Conservation (phyloP, 2,888 invertebrate genomes). For the Poecilus cupreus region DNA sequence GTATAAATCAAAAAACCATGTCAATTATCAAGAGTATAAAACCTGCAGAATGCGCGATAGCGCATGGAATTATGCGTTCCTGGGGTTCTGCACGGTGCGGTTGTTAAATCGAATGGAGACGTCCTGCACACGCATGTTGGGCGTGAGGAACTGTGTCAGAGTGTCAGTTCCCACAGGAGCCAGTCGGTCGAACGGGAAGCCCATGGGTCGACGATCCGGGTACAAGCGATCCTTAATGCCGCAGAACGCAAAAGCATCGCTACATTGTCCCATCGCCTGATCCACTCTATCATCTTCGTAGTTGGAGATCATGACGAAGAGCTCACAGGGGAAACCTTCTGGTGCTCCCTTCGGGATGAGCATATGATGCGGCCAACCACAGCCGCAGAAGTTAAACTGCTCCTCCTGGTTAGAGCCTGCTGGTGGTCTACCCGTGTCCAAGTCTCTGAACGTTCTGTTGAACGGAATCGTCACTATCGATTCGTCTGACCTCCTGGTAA, state of each 20-base stretch:
- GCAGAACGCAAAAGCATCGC: conserved; percentile 86
- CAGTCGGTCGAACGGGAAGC: conserved; percentile 86
- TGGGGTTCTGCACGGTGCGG: conserved; percentile 68
- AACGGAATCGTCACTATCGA: conserved; percentile 90
- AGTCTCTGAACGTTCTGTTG: conserved; percentile 85
- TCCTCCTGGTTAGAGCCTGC: conserved; percentile 73
- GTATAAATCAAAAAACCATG: no score
- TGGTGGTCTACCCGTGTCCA: conserved; percentile 77
- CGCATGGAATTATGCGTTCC: conserved; percentile 15
- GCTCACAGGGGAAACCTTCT: conserved; percentile 79
- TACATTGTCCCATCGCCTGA: conserved; percentile 77
- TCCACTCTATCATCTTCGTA: conserved; percentile 80
- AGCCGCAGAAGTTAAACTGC: conserved; percentile 88
- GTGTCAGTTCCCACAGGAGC: conserved; percentile 76
- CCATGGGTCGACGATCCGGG: conserved; percentile 89
- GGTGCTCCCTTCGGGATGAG: conserved; percentile 82
- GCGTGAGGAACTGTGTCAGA: conserved; percentile 80
- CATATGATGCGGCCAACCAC: conserved; percentile 92
- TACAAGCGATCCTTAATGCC: conserved; percentile 85
- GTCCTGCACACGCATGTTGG: conserved; percentile 82
- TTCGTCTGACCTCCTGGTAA: conserved; percentile 80
- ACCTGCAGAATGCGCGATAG: no score
- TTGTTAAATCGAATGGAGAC: conserved; percentile 79
- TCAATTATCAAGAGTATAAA: no score
- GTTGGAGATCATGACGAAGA: conserved; percentile 88